Percentiles rank a stretch among this genome's conserved stretches.
Evolutionary conservation across 2,113 vertebrate genomes (phyloP).

Genomic region (Canis aureus): DNA sequence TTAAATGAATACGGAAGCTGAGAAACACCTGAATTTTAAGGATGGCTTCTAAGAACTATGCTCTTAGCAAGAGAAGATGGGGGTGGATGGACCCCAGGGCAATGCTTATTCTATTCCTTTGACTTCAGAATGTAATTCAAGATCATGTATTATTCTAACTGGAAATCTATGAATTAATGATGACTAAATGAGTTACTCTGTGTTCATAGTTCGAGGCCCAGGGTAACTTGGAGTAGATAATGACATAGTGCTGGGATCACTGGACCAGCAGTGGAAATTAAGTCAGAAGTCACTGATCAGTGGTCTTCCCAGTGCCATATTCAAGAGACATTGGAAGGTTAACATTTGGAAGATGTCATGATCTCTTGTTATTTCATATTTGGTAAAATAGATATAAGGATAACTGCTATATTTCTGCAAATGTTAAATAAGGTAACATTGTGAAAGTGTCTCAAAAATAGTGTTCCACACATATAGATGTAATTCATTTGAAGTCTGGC

Average conservation of each 20-base stretch:
- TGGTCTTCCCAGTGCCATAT: neutral
- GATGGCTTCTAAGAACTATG: neutral
- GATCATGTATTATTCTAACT: neutral
- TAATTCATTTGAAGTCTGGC: neutral
- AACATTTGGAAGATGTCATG: neutral
- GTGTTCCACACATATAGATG: neutral
- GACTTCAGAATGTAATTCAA: slow-evolving; percentile 23
- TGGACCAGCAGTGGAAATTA: neutral
- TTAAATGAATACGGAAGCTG: neutral
- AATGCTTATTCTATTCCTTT: neutral
- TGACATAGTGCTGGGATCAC: neutral
- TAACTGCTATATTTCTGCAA: neutral
- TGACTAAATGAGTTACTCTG: neutral
- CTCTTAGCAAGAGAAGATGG: neutral
- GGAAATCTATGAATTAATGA: neutral
- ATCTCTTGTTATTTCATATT: neutral
- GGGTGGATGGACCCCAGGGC: neutral
- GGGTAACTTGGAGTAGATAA: neutral
- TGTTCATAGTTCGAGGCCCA: neutral
- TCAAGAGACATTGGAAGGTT: neutral
- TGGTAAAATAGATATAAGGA: neutral
- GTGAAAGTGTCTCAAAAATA: neutral
- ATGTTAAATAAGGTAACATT: neutral
- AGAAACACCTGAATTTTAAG: neutral
- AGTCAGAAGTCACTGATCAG: neutral